Evolutionary conservation across 53 echinoderm and acorn worm genomes (phyloP).

Genomic region (Arbacia lixula): DNA sequence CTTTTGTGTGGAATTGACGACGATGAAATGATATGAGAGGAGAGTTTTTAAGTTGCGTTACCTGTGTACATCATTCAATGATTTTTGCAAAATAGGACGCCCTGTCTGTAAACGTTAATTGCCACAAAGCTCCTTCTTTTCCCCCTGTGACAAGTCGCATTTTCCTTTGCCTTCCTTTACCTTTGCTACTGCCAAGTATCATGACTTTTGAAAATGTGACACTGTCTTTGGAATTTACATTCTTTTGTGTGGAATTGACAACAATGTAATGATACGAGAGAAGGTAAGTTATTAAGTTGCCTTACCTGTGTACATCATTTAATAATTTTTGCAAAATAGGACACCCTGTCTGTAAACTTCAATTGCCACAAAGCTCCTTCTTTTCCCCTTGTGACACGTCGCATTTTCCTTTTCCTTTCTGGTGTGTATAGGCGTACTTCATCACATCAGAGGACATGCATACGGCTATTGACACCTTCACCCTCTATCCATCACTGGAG

Average conservation of each 20-base stretch:
- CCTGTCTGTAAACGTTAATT: neutral
- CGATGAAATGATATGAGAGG: too few species aligned
- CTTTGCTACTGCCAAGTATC: too few species aligned
- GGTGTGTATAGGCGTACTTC: slow-evolving; percentile 78
- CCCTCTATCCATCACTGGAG: slow-evolving; percentile 78
- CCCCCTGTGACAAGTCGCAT: too few species aligned
- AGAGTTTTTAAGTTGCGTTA: too few species aligned
- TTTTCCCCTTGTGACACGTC: too few species aligned
- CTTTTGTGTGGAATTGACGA: too few species aligned
- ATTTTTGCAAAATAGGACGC: neutral
- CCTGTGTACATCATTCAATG: neutral
- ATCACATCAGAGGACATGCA: slow-evolving; percentile 84
- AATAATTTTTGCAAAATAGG: too few species aligned
- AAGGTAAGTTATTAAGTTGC: too few species aligned
- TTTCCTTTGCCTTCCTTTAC: neutral
- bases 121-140: neutral
- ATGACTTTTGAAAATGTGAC: too few species aligned
- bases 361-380: neutral
- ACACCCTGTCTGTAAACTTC: neutral
- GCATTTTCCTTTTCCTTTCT: neutral
- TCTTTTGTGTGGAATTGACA: too few species aligned
- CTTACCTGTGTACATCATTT: neutral
- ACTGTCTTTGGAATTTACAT: too few species aligned
- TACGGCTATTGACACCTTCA: slow-evolving; percentile 79
- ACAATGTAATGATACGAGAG: too few species aligned